These are phyloP conservation scores for Drosophila virilis DNA, from an alignment of 1,140 invertebrate genomes.

Conservation along the genomic window DNA sequence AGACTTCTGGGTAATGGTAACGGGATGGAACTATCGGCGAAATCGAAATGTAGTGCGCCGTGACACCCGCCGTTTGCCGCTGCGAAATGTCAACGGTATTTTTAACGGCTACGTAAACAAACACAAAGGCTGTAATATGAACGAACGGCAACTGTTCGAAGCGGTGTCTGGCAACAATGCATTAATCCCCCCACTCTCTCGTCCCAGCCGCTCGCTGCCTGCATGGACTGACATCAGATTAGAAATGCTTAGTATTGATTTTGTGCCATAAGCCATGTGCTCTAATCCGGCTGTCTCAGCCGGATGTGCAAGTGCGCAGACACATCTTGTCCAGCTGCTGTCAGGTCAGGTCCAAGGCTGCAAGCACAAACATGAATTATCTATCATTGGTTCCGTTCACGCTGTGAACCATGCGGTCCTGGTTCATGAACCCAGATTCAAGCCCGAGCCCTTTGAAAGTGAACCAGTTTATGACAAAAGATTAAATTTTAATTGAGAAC, in stretches of 20 bases:
- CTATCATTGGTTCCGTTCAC: background rate
- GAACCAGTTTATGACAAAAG: too few relatives aligned
- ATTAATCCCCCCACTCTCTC: background rate
- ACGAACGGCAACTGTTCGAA: background rate
- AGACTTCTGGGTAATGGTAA: conserved; percentile 28
- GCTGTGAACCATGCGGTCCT: background rate
- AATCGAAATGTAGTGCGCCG: conserved; percentile 18
- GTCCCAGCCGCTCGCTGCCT: background rate
- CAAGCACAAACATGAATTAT: background rate
- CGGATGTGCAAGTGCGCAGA: conserved; percentile 37
- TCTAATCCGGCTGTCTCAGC: conserved; percentile 28
- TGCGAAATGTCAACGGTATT: conserved; percentile 76
- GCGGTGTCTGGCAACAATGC: conserved; percentile 24
- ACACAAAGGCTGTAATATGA: conserved; percentile 39
- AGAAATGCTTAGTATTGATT: conserved; percentile 65
- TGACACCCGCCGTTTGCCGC: conserved; percentile 8
- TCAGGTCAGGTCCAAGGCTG: background rate
- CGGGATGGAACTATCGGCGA: conserved; percentile 34
- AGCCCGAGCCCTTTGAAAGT: too few relatives aligned
- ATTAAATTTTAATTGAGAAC: too few relatives aligned
- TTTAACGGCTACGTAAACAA: conserved; percentile 62
- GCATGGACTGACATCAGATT: conserved; percentile 23
- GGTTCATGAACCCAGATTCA: background rate
- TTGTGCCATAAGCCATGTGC: conserved; percentile 38
- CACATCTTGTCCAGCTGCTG: conserved; percentile 14